Percentiles rank a stretch among this genome's conserved stretches.
Evolutionary conservation across 2,888 invertebrate species (phyloP).

Genomic region (Lycocerus yunnanus): DNA sequence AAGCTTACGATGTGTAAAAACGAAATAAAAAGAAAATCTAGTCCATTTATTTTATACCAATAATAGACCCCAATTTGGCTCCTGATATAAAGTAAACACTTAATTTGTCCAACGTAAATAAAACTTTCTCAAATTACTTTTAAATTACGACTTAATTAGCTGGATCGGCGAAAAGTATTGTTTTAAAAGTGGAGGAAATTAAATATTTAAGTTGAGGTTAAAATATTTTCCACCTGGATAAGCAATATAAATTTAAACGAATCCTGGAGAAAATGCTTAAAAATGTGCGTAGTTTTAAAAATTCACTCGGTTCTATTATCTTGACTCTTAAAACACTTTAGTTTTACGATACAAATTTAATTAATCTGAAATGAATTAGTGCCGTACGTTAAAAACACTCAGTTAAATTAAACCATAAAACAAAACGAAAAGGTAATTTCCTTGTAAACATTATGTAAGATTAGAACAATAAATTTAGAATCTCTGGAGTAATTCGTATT

Average conservation of each 20-base stretch:
- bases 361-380: constrained; percentile 4
- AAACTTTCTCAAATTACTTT: neutral
- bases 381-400: neutral
- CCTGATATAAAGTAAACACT: neutral
- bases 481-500: constrained; percentile 16
- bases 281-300: neutral
- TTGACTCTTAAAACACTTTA: neutral
- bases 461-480: constrained; percentile 16
- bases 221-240: neutral
- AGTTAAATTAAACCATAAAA: constrained; percentile 1
- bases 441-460: neutral
- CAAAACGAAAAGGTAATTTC: neutral
- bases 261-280: neutral
- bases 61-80: neutral
- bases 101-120: neutral
- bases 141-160: neutral
- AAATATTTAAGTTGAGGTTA: neutral
- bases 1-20: neutral
- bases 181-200: neutral
- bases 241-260: neutral
- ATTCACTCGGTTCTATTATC: neutral
- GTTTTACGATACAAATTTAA: constrained; percentile 2
- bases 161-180: neutral
- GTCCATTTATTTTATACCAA: neutral
- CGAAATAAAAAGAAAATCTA: neutral